Evolutionary conservation across 92 coral and sea anemone species (phyloP), one percentile per base, ranked within the genome.

Genomic region (Umimayanthus kanabou): DNA sequence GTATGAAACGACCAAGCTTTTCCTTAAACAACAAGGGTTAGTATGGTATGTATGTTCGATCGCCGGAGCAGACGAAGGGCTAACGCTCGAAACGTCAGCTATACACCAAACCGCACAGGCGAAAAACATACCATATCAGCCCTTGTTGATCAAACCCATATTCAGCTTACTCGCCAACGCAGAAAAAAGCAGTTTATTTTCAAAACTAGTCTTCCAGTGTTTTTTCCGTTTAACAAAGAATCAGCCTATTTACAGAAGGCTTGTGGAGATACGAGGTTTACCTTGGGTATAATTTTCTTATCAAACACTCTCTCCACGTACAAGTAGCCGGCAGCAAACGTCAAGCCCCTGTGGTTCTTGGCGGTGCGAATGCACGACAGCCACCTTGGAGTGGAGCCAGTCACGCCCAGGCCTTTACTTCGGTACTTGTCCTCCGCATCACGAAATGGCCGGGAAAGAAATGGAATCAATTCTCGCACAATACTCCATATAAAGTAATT

Each of bases 401-500:
- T 86, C 67, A 89, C 89, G 47, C 85, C 88, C 79, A 88, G 75
- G 49, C 89, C 80, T 42, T 26, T 58, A 23, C 72, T 91, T 76
- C 88, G 89, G 85, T 88, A 94, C 45, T 76, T 70, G 73, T 87
- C 79, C 85, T 93, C 98, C 50, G 93, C 98, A n/a, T 94, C 89
- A 71, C 95, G 90, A 88, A 93, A 94, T 6, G 94, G 94, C 88
- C 85, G 89, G 74, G 98, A 94, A 18, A 94, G 95, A 80, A 89
- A 94, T 75, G 95, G 98, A 5, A 89, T 88, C 50, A 93, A 49
- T 29, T 89, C 85, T 33, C 92, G 92, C 28, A 94, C 73, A 45
- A 93, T 79, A 14, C 83, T 93, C 98, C 98, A 94, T 26, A 91
- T 94, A 58, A 94, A 94, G 92, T 94, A 94, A 85, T 93, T 91